These are phyloP conservation scores for Nyctibius grandis DNA, from an alignment of 2,797 vertebrate species.

Conservation along the genomic window DNA sequence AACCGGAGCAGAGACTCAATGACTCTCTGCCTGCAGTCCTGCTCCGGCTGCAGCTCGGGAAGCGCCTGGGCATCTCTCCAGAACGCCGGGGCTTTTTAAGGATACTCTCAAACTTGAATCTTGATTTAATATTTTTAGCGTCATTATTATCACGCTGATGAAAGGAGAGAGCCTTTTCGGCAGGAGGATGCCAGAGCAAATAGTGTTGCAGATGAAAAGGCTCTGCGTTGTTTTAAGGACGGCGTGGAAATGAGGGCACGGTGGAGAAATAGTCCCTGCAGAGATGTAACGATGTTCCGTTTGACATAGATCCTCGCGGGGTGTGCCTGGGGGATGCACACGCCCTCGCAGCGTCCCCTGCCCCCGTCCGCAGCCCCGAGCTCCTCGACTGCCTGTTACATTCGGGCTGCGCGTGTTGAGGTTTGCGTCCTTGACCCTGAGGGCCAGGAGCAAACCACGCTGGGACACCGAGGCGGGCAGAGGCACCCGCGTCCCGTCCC, in stretches of 20 bases:
- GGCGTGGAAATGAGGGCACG: neutral
- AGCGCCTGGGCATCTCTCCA: slow-evolving; percentile 4
- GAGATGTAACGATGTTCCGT: neutral
- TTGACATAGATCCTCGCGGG: neutral
- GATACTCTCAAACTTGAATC: neutral
- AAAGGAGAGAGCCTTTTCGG: neutral
- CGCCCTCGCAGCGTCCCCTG: neutral
- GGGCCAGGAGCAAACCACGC: neutral
- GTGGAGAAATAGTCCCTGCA: neutral
- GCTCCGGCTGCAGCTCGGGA: neutral
- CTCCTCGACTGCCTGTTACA: fast-evolving
- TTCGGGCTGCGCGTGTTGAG: neutral
- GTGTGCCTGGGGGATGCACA: fast-evolving
- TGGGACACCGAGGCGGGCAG: neutral
- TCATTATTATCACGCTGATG: neutral
- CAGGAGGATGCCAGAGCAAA: neutral
- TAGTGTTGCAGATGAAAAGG: fast-evolving
- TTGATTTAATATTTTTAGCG: neutral
- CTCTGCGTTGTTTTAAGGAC: neutral
- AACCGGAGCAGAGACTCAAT: neutral
- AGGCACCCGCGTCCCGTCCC: fast-evolving
- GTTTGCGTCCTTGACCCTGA: neutral
- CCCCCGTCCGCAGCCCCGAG: neutral
- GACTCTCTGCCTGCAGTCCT: neutral
- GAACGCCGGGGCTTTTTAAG: neutral